Conservation (phyloP, 2,797 vertebrate species). For the Anguilla marmorata region DNA sequence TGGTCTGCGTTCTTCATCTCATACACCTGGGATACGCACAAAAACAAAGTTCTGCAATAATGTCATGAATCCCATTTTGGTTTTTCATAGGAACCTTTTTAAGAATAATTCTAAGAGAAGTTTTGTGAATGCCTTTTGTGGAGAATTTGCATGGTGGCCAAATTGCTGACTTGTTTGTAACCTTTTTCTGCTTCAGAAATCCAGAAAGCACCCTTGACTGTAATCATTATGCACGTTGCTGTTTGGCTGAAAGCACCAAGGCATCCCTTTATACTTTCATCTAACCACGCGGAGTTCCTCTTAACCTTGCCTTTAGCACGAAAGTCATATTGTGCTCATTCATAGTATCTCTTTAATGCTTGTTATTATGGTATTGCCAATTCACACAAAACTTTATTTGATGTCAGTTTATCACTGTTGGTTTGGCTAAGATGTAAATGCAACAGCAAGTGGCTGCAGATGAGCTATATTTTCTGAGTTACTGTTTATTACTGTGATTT, state of each 20-base stretch:
- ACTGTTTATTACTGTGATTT: too few relatives aligned
- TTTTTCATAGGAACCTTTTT: too few relatives aligned
- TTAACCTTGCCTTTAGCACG: not conserved
- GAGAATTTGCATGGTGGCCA: not conserved
- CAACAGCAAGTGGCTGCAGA: constrained; percentile 58
- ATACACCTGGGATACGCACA: too few relatives aligned
- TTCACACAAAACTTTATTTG: not conserved
- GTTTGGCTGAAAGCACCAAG: not conserved
- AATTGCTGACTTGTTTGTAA: not conserved
- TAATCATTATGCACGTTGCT: not conserved
- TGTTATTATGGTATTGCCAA: not conserved
- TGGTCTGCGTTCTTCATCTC: too few relatives aligned
- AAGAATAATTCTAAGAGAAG: too few relatives aligned
- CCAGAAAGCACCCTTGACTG: not conserved
- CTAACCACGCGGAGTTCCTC: not conserved
- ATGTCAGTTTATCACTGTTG: not conserved
- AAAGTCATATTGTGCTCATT: not conserved
- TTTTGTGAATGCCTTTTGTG: not conserved
- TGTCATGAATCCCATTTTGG: too few relatives aligned
- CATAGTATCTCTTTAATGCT: not conserved
- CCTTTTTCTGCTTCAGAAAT: not conserved
- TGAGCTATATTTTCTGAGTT: not conserved
- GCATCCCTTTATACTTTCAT: not conserved
- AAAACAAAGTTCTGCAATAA: too few relatives aligned
- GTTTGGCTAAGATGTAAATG: constrained; percentile 29